Base-by-base conservation (phyloP, 2,888 invertebrate genomes). In the Drosophila helvetica region DNA sequence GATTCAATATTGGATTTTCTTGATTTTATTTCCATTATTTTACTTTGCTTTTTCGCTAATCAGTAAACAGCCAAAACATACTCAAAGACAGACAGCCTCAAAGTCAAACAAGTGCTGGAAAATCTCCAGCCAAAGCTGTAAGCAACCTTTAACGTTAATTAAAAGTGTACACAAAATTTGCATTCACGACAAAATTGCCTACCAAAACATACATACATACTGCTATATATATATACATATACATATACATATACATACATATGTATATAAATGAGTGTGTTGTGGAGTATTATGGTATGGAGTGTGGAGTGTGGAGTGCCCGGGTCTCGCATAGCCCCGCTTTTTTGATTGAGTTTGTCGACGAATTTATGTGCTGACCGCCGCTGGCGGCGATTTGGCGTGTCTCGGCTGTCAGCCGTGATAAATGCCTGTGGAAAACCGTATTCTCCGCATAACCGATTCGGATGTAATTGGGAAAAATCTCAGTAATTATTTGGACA, bases 151-250 rank as follows among this genome's bases (percentile, higher is more conserved):
- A 56, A 80, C 74, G 85, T 86, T 85, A 88, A 85, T 85, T 85
- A 88, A 88, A 88, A 86, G 57, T 73, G 76, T 76, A 76, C 68
- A 77, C 73, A 66, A 77, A 87, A 85, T 85, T 85, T 85, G 84
- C 88, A 85, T 88, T 84, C 77, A 88, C 77, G 84, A 71, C 87
- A 75, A 83, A 85, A 85, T 85, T 85, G 82, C 64, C 74, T 48
- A 67, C 54, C 75, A 74, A 79, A 81, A 22, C 22, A 22, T 22
- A 22, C 22, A 79, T 78, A 22, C 22, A 22, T 22, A 22, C 22
- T 22, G 4, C 22, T 19, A 22, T 22, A 22, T 22, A 22, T 22
- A 4, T 0, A 22, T 22, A 22, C 4, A 22, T 5, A 22, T 22
- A 0, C 5, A 22, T 5, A 22, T 22, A 22, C 22, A 22, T 22